A percentile compares a stretch with the other conserved stretches of the same genome.
Evolutionary conservation across 2,888 invertebrate genomes (phyloP).

Genomic region (Ommatoiulus sabulosus): DNA sequence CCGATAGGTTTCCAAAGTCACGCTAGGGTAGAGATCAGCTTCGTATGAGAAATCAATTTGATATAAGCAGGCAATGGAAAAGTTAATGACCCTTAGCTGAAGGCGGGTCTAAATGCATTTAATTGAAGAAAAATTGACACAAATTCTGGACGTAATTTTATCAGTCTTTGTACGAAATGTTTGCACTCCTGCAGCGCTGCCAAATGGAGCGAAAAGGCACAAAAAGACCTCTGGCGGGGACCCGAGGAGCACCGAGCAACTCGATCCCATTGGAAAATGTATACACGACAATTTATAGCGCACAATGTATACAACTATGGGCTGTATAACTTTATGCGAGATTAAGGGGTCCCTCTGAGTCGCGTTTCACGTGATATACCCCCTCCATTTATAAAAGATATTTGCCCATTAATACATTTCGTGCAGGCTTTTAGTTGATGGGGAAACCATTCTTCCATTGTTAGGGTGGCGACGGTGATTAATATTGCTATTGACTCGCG

Average conservation of each 20-base stretch:
- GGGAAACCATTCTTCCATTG: constrained; percentile 26
- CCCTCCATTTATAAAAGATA: constrained; percentile 34
- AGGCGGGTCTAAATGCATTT: constrained; percentile 27
- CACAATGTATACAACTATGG: no score
- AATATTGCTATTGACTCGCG: constrained; percentile 16
- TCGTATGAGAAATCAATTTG: constrained; percentile 7
- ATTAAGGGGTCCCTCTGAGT: constrained; percentile 3
- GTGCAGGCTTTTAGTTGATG: constrained; percentile 27
- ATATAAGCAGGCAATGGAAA: constrained; percentile 6
- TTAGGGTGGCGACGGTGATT: constrained; percentile 26
- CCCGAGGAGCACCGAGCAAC: background rate
- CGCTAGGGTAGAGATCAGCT: background rate
- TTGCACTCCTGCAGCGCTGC: constrained; percentile 34
- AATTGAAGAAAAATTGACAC: constrained; percentile 34
- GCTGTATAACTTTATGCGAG: background rate
- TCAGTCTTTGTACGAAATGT: background rate
- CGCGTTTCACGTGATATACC: constrained; percentile 10
- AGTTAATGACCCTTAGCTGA: constrained; percentile 25
- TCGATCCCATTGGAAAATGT: constrained; percentile 7
- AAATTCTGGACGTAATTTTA: constrained; percentile 24
- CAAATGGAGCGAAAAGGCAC: constrained; percentile 11
- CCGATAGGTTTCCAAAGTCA: constrained; percentile 8
- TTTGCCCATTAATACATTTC: constrained; percentile 27
- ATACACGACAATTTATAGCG: background rate
- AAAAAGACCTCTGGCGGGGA: constrained; percentile 26